phyloP scores from a whole-genome alignment of 2,888 invertebrate genomes.

The Yponomeuta cagnagella region DNA sequence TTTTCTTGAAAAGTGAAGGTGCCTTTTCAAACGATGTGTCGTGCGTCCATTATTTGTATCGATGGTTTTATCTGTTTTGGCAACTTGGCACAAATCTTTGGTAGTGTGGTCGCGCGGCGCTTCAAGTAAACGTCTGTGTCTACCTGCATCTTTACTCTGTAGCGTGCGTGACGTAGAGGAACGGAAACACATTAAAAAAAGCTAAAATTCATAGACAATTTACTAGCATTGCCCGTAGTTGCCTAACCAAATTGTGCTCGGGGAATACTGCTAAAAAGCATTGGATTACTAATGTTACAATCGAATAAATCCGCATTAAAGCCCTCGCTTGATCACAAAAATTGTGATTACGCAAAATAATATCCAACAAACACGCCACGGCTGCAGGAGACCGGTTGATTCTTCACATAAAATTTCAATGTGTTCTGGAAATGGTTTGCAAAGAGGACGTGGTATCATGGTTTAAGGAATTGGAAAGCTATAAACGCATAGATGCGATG shows the following conservation, averaged over 20 bases:
- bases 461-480: slow-evolving; percentile 97
- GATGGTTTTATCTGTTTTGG: no score
- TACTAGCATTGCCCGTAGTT: slow-evolving; percentile 73
- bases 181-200: slow-evolving; percentile 5
- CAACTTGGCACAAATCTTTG: no score
- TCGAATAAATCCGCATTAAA: slow-evolving; percentile 59
- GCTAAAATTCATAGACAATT: slow-evolving; percentile 57
- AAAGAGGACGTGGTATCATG: slow-evolving; percentile 98
- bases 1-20: no score
- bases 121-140: background rate
- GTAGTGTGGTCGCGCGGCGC: background rate
- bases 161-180: background rate
- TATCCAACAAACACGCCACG: slow-evolving; percentile 62
- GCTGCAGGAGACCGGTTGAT: slow-evolving; percentile 73
- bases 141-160: background rate
- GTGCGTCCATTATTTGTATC: no score
- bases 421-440: slow-evolving; percentile 94
- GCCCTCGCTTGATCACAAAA: slow-evolving; percentile 51
- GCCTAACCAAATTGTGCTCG: slow-evolving; percentile 70
- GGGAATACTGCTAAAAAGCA: slow-evolving; percentile 64
- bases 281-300: slow-evolving; percentile 72
- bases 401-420: slow-evolving; percentile 74
- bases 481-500: slow-evolving; percentile 97
- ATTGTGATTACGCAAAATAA: slow-evolving; percentile 61
- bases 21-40: no score